Evolutionary conservation across 2,888 invertebrate genomes (phyloP).

Genomic region (Oxyscelio sp.): DNA sequence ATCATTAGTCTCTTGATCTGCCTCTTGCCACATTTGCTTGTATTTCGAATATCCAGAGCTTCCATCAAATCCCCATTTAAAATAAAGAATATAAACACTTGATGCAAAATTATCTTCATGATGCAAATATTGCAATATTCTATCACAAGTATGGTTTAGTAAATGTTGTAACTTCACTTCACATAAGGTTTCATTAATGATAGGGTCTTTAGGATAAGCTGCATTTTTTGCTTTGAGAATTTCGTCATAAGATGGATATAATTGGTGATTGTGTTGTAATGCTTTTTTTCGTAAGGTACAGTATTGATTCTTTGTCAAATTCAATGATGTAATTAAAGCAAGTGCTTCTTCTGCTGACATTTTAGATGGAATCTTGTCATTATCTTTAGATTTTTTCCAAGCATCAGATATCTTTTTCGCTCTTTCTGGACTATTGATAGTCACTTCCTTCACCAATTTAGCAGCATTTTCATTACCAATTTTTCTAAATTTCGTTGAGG

Average conservation of each 20-base stretch:
- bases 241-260: constrained; percentile 15
- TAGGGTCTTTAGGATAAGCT: neutral
- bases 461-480: neutral
- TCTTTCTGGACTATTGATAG: neutral
- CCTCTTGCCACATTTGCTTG: constrained; percentile 1
- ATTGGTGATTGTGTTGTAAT: constrained; percentile 2
- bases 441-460: neutral
- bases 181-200: neutral
- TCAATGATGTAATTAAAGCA: constrained; percentile 4
- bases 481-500: neutral
- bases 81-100: neutral
- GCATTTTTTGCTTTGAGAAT: neutral
- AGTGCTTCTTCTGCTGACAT: constrained; percentile 5
- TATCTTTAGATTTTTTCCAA: neutral
- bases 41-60: constrained; percentile 5
- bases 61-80: constrained; percentile 2
- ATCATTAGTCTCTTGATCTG: constrained; percentile 4
- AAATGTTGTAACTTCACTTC: constrained; percentile 3
- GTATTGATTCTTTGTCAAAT: constrained; percentile 13
- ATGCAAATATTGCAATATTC: constrained; percentile 8
- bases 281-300: neutral
- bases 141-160: neutral
- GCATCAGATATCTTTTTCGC: neutral
- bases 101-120: no score
- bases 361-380: neutral